Evolutionary conservation across 2,888 invertebrate species (phyloP).

Genomic region (Caenorhabditis sinica): DNA sequence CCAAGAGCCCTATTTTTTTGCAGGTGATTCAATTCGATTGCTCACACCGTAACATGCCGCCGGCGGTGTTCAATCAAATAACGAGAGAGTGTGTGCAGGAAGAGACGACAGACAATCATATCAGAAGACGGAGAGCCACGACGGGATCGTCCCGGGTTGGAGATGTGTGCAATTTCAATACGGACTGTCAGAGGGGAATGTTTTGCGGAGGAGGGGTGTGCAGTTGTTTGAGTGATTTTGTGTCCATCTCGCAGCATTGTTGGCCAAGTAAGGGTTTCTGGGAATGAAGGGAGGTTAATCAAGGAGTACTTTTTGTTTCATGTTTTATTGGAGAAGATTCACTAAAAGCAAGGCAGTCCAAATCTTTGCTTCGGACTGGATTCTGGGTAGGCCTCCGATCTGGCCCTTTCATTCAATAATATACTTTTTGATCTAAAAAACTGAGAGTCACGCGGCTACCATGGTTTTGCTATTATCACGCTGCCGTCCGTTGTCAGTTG

Average conservation of each 20-base stretch:
- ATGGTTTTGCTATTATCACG: too few species aligned
- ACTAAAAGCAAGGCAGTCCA: too few species aligned
- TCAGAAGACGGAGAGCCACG: slow-evolving; percentile 43
- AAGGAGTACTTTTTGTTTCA: too few species aligned
- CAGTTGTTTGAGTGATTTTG: slow-evolving; percentile 80
- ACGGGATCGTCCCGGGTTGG: slow-evolving; percentile 77
- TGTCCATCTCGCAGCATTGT: slow-evolving; percentile 80
- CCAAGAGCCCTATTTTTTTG: background rate
- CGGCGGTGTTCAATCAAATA: slow-evolving; percentile 72
- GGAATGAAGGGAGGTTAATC: background rate
- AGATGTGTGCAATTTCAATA: slow-evolving; percentile 80
- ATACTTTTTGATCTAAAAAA: too few species aligned
- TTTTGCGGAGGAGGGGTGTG: slow-evolving; percentile 82
- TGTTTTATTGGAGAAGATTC: too few species aligned
- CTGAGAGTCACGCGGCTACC: too few species aligned
- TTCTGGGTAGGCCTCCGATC: too few species aligned
- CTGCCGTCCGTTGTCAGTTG: too few species aligned
- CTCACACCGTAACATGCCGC: slow-evolving; percentile 65
- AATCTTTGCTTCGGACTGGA: too few species aligned
- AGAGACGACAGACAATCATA: slow-evolving; percentile 52
- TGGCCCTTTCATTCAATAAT: too few species aligned
- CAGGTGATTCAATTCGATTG: slow-evolving; percentile 66
- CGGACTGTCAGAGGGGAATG: slow-evolving; percentile 82
- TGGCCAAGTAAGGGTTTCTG: slow-evolving; percentile 76
- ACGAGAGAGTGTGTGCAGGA: slow-evolving; percentile 71